A percentile compares a stretch with the other conserved stretches of the same genome.
phyloP scores from a whole-genome alignment of 1,140 invertebrate genomes.

The Pinna nobilis region DNA sequence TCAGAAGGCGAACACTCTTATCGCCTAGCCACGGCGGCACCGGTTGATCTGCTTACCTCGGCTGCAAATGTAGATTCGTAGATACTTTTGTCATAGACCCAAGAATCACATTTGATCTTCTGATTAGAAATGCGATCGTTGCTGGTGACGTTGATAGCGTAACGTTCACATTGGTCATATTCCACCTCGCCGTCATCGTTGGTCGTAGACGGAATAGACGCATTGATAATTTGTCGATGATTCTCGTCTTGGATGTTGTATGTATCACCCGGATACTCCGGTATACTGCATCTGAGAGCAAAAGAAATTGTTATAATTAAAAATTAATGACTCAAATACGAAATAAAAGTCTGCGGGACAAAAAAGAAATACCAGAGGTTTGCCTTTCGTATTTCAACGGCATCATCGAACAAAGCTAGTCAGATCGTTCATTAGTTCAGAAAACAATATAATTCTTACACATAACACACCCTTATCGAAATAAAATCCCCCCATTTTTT shows the following conservation, averaged over 20 bases:
- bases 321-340: too few species aligned
- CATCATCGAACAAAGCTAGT: too few species aligned
- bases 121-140: conserved; percentile 14
- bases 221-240: conserved; percentile 41
- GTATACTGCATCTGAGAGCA: conserved; percentile 54
- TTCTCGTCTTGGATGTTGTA: conserved; percentile 42
- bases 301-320: neutral
- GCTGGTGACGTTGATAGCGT: neutral
- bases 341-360: too few species aligned
- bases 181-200: conserved; percentile 9
- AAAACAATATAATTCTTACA: too few species aligned
- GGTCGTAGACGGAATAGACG: conserved; percentile 38
- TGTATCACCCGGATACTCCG: conserved; percentile 54
- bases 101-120: conserved; percentile 38
- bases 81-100: conserved; percentile 53
- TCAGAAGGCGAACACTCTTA: too few species aligned
- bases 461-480: too few species aligned
- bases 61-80: conserved; percentile 45
- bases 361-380: too few species aligned
- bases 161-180: conserved; percentile 44
- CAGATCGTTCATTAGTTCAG: too few species aligned
- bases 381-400: too few species aligned
- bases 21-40: too few species aligned
- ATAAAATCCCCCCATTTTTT: too few species aligned
- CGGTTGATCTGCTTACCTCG: too few species aligned